Base-by-base conservation (phyloP, 1,140 invertebrate species). In the Drosophila melanogaster region DNA sequence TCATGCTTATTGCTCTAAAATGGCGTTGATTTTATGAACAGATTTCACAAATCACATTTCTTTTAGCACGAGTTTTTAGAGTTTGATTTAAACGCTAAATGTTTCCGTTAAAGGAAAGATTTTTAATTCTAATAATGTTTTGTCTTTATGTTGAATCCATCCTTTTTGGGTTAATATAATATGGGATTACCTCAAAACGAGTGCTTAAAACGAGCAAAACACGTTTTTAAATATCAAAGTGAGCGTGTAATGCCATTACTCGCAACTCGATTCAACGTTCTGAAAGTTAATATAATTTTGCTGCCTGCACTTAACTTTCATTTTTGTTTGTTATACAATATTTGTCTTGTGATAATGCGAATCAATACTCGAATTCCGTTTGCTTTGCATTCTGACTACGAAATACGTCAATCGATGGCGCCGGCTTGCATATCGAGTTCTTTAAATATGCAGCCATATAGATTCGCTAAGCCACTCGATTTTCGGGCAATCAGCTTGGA, bases 331-430 rank as follows among this genome's bases (percentile, higher is more conserved):
- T 49, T 70, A 70, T 69, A 69, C 51, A 70, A 56, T 47, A 70
- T 70, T 70, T 19, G 50, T 38, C 65, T 56, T 56, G 64, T 46
- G 64, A 70, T 57, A 69, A 69, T 69, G 22, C 43, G 26, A 33
- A 43, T 46, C 49, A 56, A 71, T 37, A 30, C 30, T 30, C 30
- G 24, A 35, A 35, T 56, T 70, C 44, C 50, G 24, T 47, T 56
- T 33, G 66, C 50, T 33, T 56, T 22, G 66, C 50, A 69, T 47
- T 67, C 44, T 15, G 12, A 30, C 26, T 11, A 15, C n/a, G 65
- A 57, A 70, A 19, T 70, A 70, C 67, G 67, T 71, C 67, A 71
- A 71, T 70, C 64, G 65, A 65, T 24, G 65, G 67, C 67, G 67
- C 50, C 65, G 57, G 41, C 67, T 22, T 49, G 67, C 53, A 70